Evolutionary conservation across 2,888 invertebrate genomes (phyloP), one percentile per base, ranked within the genome.

Genomic region (Drosophila fulvimacula): DNA sequence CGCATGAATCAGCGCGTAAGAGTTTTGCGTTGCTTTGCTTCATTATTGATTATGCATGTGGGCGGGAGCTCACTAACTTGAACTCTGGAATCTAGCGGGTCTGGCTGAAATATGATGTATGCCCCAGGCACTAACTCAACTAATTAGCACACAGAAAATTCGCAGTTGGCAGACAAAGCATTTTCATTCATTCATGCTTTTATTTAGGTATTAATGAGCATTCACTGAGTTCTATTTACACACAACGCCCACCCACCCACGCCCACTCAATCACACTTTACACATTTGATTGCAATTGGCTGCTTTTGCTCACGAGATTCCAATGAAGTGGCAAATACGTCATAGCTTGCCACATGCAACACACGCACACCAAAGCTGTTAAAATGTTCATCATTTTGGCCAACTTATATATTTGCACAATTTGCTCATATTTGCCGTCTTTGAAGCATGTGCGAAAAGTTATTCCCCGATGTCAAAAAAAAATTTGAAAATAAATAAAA

Each of bases 1-100:
- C 65, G 30, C 6, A 67, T 84, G 83, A 84, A 56, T 84, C 86
- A 84, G 41, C 53, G 13, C 13, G 21, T 13, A 19, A 27, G 19
- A 38, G 38, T 27, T 34, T 24, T 38, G 38, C 13, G 27, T 38
- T 11, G 32, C 6, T 10, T 38, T 19, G 24, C 19, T 11, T 13
- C 7, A 2, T 69, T 57, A 69, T 75, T 70, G 76, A 75, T 58
- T 63, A 48, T 73, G 52, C 17, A 68, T 52, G 52, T 48, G 36
- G 41, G 41, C 71, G 49, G 24, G 3, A 41, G 58, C 42, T 24
- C 30, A n/a, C 42, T 32, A 24, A 19, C 5, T 36, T 64, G 67
- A 76, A 76, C 77, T 72, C 10, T 76, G 58, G 44, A 64, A 48
- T 36, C 39, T 17, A 21, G 34, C 21, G 10, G 44, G 17, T 15